A percentile compares a stretch with the other conserved stretches of the same genome.
Evolutionary conservation across 2,888 invertebrate species (phyloP).

Genomic region (Cordylochernes scorpioides): DNA sequence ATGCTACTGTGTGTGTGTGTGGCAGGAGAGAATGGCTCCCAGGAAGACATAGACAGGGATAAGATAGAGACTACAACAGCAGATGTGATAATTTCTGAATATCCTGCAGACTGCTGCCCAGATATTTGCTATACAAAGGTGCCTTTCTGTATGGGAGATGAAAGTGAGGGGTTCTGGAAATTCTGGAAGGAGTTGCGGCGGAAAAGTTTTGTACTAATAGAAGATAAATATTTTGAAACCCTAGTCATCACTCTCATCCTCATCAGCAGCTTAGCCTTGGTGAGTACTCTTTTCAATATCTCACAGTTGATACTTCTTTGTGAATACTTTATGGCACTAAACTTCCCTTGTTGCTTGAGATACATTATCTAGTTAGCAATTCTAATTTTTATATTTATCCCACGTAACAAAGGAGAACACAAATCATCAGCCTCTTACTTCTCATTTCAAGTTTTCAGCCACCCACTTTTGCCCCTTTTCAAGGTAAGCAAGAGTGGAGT

Average conservation of each 20-base stretch:
- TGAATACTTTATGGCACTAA: too few species aligned
- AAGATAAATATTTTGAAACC: conserved; percentile 97
- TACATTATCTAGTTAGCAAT: too few species aligned
- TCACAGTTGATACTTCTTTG: too few species aligned
- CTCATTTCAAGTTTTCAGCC: too few species aligned
- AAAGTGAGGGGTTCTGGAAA: conserved; percentile 70
- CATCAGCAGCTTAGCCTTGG: conserved; percentile 86
- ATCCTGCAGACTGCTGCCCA: conserved; percentile 79
- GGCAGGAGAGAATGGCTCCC: neutral
- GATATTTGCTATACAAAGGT: conserved; percentile 29
- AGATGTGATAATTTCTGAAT: conserved; percentile 41
- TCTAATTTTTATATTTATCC: too few species aligned
- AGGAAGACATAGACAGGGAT: conserved; percentile 15
- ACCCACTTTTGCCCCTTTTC: too few species aligned
- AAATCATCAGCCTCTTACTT: too few species aligned
- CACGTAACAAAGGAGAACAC: too few species aligned
- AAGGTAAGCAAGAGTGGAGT: too few species aligned
- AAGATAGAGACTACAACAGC: conserved; percentile 52
- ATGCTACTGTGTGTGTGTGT: neutral
- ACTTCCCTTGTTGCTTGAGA: too few species aligned
- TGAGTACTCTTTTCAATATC: conserved; percentile 27
- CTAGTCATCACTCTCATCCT: conserved; percentile 96
- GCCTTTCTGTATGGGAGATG: conserved; percentile 34
- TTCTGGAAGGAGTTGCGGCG: conserved; percentile 75
- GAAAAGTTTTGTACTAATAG: conserved; percentile 78